Base-by-base conservation (phyloP, 2,797 vertebrate genomes). In the Alauda arvensis region DNA sequence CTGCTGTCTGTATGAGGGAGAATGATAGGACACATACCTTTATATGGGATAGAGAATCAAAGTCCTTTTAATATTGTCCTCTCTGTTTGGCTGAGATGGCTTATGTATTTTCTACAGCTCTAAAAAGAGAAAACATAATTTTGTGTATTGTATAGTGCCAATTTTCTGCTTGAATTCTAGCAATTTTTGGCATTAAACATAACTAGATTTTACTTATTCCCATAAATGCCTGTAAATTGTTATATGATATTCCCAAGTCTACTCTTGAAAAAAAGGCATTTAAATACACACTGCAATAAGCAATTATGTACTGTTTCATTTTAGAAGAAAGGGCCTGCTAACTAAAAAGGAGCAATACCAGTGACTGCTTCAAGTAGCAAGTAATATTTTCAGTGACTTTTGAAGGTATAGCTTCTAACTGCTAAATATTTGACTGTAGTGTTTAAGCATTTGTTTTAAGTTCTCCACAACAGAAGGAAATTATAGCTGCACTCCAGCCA, bases 131-230 rank as follows among this genome's bases (percentile, higher is more conserved):
- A 88, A 91, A 86, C 94, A 92, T 52, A 89, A 46, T 49, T 56
- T 79, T 66, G 87, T 67, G 29, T 85, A 85, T 74, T 85, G 56
- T 88, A 83, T 29, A 92, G 69, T 91, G 52, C 68, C 42, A 91
- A 37, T 91, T 93, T 92, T 74, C 90, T 93, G 56, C 68, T 88
- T 81, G 67, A 80, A 75, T 83, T 91, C 43, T 76, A 92, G 45
- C 29, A 75, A 34, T 69, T 62, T 23, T 66, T 75, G 29, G n/a
- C 16, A 20, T 68, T 77, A 83, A 56, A 57, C 59, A 33, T 34
- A 89, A 79, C 43, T 71, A 77, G 62, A 89, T 87, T 75, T 86
- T 85, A 77, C 39, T 82, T 82, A 86, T 60, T 18, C 26, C 19
- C 43, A 51, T 75, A 89, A 85, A 81, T 18, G 43, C 43, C 29